Evolutionary conservation across 2,113 vertebrate species (phyloP).

Genomic region (Poeciliopsis turrubarensis): DNA sequence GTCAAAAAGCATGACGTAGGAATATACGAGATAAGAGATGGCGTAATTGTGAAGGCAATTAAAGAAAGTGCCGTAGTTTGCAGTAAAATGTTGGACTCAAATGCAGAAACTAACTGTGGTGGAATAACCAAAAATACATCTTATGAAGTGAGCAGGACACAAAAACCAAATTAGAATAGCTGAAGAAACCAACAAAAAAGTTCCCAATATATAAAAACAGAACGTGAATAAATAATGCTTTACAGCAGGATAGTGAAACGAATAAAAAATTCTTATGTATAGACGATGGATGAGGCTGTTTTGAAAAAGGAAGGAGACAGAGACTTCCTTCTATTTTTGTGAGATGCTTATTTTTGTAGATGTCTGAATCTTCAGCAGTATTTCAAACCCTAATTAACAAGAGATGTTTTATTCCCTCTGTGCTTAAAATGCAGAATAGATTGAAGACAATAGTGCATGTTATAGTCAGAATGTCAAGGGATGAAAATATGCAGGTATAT

Average conservation of each 20-base stretch:
- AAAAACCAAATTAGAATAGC: not conserved
- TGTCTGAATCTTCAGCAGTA: not conserved
- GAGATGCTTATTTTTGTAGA: too few species aligned
- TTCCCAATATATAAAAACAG: too few species aligned
- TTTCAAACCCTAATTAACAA: not conserved
- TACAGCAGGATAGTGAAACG: not conserved
- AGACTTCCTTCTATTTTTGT: not conserved
- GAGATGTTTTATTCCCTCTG: not conserved
- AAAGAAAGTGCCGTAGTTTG: not conserved
- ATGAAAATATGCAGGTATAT: not conserved
- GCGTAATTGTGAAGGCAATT: not conserved
- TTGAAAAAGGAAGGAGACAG: not conserved
- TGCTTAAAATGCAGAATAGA: not conserved
- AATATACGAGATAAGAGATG: not conserved
- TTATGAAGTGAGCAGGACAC: not conserved
- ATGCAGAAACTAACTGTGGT: not conserved
- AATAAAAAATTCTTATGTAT: not conserved
- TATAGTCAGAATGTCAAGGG: not conserved
- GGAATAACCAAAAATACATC: not conserved
- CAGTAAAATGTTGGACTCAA: not conserved
- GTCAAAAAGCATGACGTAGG: not conserved
- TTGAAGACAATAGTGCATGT: not conserved
- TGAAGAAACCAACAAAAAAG: not conserved
- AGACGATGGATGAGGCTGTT: not conserved
- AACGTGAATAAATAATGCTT: not conserved